Evolutionary conservation across 2,113 vertebrate species (phyloP), one percentile per base, ranked within the genome.

Genomic region (Lampris incognitus): DNA sequence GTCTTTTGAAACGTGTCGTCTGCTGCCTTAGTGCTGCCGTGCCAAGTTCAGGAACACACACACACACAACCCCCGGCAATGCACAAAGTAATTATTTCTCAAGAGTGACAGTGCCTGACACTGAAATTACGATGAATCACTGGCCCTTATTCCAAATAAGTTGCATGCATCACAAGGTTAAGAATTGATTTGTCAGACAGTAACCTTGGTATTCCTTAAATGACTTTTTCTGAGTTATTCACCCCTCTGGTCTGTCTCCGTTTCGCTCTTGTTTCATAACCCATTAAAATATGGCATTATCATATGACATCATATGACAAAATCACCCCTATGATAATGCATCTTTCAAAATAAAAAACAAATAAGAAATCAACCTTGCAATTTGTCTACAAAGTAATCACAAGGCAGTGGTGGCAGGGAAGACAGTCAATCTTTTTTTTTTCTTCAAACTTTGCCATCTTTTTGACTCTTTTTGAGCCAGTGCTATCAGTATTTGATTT

Each of bases 401-500:
- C 37, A 3, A 4, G 6, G 37, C 24, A 24, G 40, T 6, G 9
- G 40, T 39, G 10, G 10, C 7, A 8, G 3, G 52, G 52, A 1
- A 55, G 11, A 55, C 3, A 55, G 52, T n/a, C 13, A 55, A 36
- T 55, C 11, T 55, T 55, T 39, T 65, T n/a, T 74, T 81, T 76
- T 85, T 83, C 72, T 77, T 77, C 59, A 79, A 79, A 39, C 67
- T 44, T 39, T 64, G 56, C 66, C 70, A 52, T 7, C 6, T 2
- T 76, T 58, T 3, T 51, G 37, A 6, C n/a, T 77, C 46, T 50
- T 71, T 73, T 36, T 72, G 51, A 68, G 63, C 44, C 46, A 82
- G 78, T 60, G 37, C 56, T 69, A 64, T 75, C 72, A 79, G 42
- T 42, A 60, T 70, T 79, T 57, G 55, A 79, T 85, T 69, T 83